Evolutionary conservation across 2,888 invertebrate species (phyloP), one percentile per base, ranked within the genome.

Genomic region (Polydrusus pterygomalis): DNA sequence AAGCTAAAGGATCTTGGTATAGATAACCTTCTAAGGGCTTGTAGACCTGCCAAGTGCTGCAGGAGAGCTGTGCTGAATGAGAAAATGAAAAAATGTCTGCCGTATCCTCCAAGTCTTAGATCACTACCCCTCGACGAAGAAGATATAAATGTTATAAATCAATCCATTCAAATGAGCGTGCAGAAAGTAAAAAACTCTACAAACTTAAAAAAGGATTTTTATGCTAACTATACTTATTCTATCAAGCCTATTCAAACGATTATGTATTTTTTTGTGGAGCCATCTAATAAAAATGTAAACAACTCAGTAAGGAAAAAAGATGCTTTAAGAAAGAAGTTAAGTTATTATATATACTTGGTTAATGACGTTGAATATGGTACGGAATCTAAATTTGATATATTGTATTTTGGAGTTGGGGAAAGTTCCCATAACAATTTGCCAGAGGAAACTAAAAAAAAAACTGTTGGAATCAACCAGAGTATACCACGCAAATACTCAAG

Each of bases 31-130:
- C 77, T 84, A 18, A 78, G 81, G 69, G 84, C 84, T n/a, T 81
- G 82, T 43, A 79, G 82, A 62, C 84, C 84, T 9, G 84, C 82
- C 1, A 85, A 83, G 65, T 85, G 85, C 70, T 83, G 83, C 38
- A 78, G 83, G 38, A 81, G 79, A 63, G 81, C 84, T 0, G 78
- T 84, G 5, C 73, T 85, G 40, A 82, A 83, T 68, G 84, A 84
- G 72, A 80, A 77, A 51, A 75, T 79, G 58, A 81, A 74, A 62
- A 81, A 82, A 56, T 79, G 79, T 43, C 49, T 84, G 13, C 85
- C 85, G 0, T 85, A 85, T 67, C 71, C 83, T 7, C 77, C 82
- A 7, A 85, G 85, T 69, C 73, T 85, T 47, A 76, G 77, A 54
- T 84, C 84, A 5, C 76, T 85, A 43, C 85, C 85, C 1, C 72